Base-by-base conservation (phyloP, 2,113 vertebrate genomes). In the Prionailurus viverrinus region DNA sequence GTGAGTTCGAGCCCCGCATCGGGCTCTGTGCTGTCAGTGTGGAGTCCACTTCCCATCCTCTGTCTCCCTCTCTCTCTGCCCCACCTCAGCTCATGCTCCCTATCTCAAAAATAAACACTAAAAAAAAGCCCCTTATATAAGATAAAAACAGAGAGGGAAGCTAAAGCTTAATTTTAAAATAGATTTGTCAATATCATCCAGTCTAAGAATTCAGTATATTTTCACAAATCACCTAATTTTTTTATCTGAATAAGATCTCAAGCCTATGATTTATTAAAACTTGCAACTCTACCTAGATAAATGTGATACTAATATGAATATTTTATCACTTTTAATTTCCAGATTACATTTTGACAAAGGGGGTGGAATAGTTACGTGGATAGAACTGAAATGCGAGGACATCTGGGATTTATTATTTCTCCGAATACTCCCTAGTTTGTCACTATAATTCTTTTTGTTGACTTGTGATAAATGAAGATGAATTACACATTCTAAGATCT, bases 111-210 rank as follows among this genome's bases (percentile, higher is more conserved):
- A 61, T 61, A 61, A 61, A 61, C 7, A 61, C 7, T 9, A 8
- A 61, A 2, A 23, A 61, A 21, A 61, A 61, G 18, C 23, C 21
- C 23, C 58, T 61, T 61, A 61, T 61, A 23, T 61, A 23, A 61
- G 21, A 61, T 61, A 23, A 61, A 23, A 61, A 58, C 45, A 55
- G 23, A 61, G 21, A 61, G 21, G 58, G 58, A 61, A 61, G 58
- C 89, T 90, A 80, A 94, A 90, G 63, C 51, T 86, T 93, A 96
- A 83, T 81, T 92, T 85, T 91, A 97, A 98, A 85, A 97, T 71
- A 91, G 23, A 73, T 33, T 74, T 94, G n/a, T 78, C 61, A 93
- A 12, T 81, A 96, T 94, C 31, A 95, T 79, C 19, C 2, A 91
- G 27, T 78, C 58, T 96, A 87, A 94, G 33, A 94, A 94, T 71